phyloP scores from a whole-genome alignment of 2,797 vertebrate genomes.

The Pseudotriccus pelzelni region DNA sequence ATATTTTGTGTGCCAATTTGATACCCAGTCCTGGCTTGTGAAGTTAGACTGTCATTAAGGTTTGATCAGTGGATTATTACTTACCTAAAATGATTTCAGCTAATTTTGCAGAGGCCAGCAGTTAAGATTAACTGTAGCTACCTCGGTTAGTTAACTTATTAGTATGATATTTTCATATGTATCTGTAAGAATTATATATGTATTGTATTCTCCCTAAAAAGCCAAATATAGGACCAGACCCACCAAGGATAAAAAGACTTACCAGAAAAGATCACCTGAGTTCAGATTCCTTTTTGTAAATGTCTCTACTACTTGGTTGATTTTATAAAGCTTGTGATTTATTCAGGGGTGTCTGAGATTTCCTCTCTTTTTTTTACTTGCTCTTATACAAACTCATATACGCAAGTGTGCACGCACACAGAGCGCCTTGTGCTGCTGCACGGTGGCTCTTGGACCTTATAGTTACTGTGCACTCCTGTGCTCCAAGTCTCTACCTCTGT shows the following conservation, averaged over 20 bases:
- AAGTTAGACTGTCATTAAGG: not conserved
- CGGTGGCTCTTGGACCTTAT: not conserved
- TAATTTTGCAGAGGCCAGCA: not conserved
- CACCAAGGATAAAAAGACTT: not conserved
- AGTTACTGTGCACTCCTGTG: not conserved
- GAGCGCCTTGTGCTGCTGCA: not conserved
- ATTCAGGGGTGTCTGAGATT: not conserved
- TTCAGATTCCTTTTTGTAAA: not conserved
- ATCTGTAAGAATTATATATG: not conserved
- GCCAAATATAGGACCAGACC: not conserved
- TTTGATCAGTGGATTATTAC: not conserved
- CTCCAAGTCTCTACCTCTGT: rapidly evolving
- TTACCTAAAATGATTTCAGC: not conserved
- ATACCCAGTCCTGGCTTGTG: not conserved
- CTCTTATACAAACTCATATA: not conserved
- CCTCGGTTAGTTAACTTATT: not conserved
- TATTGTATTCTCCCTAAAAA: not conserved
- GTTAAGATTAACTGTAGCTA: not conserved
- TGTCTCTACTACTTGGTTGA: not conserved
- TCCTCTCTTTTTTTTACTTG: not conserved
- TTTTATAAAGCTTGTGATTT: not conserved
- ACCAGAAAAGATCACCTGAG: not conserved
- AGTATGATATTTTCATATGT: not conserved
- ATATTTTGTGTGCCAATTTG: not conserved
- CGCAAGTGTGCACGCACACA: rapidly evolving